phyloP scores from a whole-genome alignment of 2,888 invertebrate species.

The Deroplatys truncata region DNA sequence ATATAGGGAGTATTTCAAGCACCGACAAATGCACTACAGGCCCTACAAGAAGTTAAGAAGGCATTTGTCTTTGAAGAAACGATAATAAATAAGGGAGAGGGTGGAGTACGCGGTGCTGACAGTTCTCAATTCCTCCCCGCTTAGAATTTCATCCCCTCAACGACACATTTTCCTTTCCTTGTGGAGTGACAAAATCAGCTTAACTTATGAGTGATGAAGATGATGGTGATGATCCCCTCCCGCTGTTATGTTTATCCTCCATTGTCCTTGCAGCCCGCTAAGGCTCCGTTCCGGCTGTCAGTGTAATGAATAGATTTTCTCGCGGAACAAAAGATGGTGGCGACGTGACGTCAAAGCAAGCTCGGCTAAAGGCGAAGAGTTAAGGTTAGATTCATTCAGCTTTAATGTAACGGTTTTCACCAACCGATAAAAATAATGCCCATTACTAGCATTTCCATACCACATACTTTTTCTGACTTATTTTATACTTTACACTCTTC shows the following conservation, averaged over 20 bases:
- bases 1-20: background rate
- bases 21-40: background rate
- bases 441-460: too few species aligned
- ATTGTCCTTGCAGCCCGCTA: background rate
- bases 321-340: background rate
- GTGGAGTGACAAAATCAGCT: background rate
- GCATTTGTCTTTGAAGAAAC: background rate
- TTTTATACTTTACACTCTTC: too few species aligned
- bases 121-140: background rate
- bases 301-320: slow-evolving; percentile 12
- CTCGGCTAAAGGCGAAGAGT: background rate
- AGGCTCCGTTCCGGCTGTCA: background rate
- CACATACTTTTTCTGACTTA: too few species aligned
- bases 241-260: background rate
- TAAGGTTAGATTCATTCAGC: background rate
- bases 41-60: background rate
- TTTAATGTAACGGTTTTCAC: background rate
- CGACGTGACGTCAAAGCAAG: background rate
- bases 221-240: background rate
- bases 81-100: background rate
- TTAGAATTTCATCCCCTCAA: background rate
- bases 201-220: slow-evolving; percentile 6
- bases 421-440: too few species aligned
- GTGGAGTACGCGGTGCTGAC: background rate
- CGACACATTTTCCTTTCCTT: background rate